These are phyloP conservation scores for Torymus texanus DNA, from an alignment of 2,888 invertebrate species.

Conservation along the genomic window DNA sequence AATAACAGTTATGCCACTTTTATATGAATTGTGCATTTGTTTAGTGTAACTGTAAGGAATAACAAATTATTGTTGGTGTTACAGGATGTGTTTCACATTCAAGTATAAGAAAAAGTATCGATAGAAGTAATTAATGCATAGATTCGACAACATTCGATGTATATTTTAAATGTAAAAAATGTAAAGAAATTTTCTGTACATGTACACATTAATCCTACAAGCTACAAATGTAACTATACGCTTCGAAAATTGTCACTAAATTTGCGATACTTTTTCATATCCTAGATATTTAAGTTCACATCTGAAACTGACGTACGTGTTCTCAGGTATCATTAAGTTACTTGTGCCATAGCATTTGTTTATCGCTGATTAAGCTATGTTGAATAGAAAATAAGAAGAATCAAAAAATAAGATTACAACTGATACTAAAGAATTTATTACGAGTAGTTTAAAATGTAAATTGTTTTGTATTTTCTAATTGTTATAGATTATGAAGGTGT, in stretches of 20 bases:
- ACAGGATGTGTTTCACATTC: too few species aligned
- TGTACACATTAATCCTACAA: background rate
- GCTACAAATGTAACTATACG: conserved; percentile 7
- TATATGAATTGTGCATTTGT: too few species aligned
- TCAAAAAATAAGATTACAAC: conserved; percentile 26
- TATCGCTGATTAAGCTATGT: conserved; percentile 6
- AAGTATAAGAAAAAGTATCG: too few species aligned
- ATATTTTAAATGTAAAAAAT: too few species aligned
- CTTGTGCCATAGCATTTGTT: conserved; percentile 53
- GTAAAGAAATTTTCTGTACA: too few species aligned
- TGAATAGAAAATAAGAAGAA: conserved; percentile 34
- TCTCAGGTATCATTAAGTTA: conserved; percentile 50
- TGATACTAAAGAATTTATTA: conserved; percentile 36
- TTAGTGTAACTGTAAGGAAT: too few species aligned
- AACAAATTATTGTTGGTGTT: too few species aligned
- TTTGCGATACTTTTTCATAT: conserved; percentile 26
- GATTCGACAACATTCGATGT: too few species aligned
- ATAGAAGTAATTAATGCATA: too few species aligned
- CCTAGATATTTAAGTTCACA: conserved; percentile 22
- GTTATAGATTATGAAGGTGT: conserved; percentile 25
- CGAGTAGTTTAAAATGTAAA: background rate
- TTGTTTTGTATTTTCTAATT: conserved; percentile 29
- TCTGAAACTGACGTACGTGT: conserved; percentile 24
- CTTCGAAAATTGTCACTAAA: conserved; percentile 33
- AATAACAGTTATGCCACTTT: too few species aligned